Evolutionary conservation across 2,888 invertebrate genomes (phyloP), one percentile per base, ranked within the genome.

Genomic region (Caenorhabditis angaria): DNA sequence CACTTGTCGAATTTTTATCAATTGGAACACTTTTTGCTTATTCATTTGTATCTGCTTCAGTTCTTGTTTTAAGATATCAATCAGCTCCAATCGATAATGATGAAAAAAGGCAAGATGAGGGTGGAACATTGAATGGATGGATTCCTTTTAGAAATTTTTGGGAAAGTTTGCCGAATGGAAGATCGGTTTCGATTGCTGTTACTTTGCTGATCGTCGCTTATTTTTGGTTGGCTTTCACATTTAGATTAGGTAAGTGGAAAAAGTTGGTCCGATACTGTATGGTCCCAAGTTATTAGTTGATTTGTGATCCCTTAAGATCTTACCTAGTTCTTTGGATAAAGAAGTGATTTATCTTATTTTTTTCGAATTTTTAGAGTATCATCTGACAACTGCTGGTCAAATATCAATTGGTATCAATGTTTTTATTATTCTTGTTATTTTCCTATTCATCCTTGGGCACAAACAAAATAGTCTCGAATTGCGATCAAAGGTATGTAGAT

Each of bases 1-100:
- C 78, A 0, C 65, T 81, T 1, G 78, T 73, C 0, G 88, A 88
- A 72, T 86, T 88, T 76, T 84, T 88, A 53, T 87, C 88, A n/a
- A 88, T 88, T 53, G 82, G 84, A 48, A 79, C 79, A 24, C 70
- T 79, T 12, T 65, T 77, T 50, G 79, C 79, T 58, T 79, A 79
- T 48, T 77, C 79, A 6, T 75, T 77, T 24, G 79, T 79, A 35
- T 83, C 85, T 20, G 81, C 82, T n/a, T 85, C 84, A 8, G 84
- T 88, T 25, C 73, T 88, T 5, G 82, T 87, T 35, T 80, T 88
- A 50, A 80, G 88, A 3, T 88, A 78, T 48, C 75, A 78, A 61
- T 76, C 78, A 25, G 82, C 78, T 22, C 74, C 70, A n/a, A 67
- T 78, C 10, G 70, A 69, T 18, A 65, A 70, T 41, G 70, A 69